Percentiles rank a stretch among this genome's conserved stretches.
Conservation (phyloP, 2,113 vertebrate species). For the Protomyctophum bolini region DNA sequence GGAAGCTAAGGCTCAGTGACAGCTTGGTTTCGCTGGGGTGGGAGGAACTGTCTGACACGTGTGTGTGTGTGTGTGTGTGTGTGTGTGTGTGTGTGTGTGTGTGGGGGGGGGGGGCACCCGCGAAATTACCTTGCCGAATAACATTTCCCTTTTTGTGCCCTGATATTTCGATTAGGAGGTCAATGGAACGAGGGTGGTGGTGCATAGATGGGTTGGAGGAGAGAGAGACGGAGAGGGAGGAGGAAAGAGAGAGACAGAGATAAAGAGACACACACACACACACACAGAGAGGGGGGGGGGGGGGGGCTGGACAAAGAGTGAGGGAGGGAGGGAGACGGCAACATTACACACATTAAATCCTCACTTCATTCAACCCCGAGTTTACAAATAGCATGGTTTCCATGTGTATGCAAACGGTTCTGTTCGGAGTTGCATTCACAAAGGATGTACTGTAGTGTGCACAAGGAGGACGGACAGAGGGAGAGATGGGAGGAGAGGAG, state of each 20-base stretch:
- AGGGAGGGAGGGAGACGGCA: too few relatives aligned
- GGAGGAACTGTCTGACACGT: constrained; percentile 49
- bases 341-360: too few relatives aligned
- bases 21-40: constrained; percentile 49
- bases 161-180: constrained; percentile 74
- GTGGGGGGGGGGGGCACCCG: background rate
- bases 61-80: too few relatives aligned
- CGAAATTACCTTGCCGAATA: constrained; percentile 60
- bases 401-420: too few relatives aligned
- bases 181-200: constrained; percentile 21
- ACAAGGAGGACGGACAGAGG: too few relatives aligned
- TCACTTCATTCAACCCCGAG: too few relatives aligned
- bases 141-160: constrained; percentile 64
- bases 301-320: background rate
- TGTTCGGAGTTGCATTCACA: too few relatives aligned
- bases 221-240: constrained; percentile 1
- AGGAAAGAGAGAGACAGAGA: background rate
- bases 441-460: too few relatives aligned
- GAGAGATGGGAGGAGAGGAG: background rate
- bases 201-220: background rate
- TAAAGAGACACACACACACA: constrained; percentile 7
- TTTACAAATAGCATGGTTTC: too few relatives aligned
- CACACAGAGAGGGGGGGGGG: background rate
- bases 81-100: too few relatives aligned
- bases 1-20: constrained; percentile 65